Base-by-base conservation (phyloP, 2,888 invertebrate species). In the Torymus aiolomorphi region DNA sequence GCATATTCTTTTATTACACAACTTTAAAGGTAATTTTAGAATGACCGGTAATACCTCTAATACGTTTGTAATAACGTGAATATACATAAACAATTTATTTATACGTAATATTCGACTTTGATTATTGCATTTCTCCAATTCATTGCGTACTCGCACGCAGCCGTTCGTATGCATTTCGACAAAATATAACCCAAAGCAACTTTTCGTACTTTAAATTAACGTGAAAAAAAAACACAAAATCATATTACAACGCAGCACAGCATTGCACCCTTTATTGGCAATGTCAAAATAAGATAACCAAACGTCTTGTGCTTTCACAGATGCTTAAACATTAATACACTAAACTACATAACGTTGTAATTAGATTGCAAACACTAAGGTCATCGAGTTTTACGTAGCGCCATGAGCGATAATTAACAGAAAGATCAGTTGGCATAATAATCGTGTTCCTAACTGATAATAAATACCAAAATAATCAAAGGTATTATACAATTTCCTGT, bases 31-130 rank as follows among this genome's bases (percentile, higher is more conserved):
- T 72, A 75, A 74, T 76, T 69, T 69, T 78, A 75, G 67, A 77
- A 73, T 57, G 76, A 78, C 72, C 63, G 76, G 70, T 80, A 57
- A 76, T 61, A 74, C 67, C 69, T 70, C 63, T 72, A 54, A 57
- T 74, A 57, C 57, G 65, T 65, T 65, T 16, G 57, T 66, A 76
- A 67, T 75, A 49, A 67, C 67, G 52, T 76, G 51, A 75, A 59
- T 51, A 67, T 59, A 69, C 63, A 73, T 71, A 77, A 18, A 80
- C 61, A 56, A 65, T n/a, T 66, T 51, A 8, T 51, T 51, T 56
- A 57, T 14, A 49, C 57, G n/a, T 56, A 11, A 61, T 8, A n/a
- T n/a, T 59, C 67, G 54, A 42, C 66, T 76, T 76, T 76, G 76
- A 76, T 76, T 76, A 76, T 76, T 76, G 76, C 76, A 61, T 76